Percentiles rank a stretch among this genome's conserved stretches.
Conservation (phyloP, 2,797 vertebrate species). For the Malacoraja senta region DNA sequence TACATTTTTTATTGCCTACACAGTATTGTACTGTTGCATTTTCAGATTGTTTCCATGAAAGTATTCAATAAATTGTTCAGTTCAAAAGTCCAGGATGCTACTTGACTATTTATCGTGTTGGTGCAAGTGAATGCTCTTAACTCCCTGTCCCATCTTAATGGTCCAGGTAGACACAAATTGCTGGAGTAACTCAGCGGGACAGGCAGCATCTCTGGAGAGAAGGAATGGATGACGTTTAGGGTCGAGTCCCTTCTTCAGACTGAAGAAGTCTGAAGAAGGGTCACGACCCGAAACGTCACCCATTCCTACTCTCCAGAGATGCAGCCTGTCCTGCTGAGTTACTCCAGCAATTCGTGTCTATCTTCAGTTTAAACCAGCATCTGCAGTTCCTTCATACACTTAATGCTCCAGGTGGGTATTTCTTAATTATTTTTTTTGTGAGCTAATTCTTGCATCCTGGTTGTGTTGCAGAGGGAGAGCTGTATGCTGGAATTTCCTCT, state of each 20-base stretch:
- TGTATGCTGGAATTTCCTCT: slow-evolving; percentile 69
- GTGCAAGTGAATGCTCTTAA: background rate
- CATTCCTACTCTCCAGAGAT: no score
- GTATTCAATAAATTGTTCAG: background rate
- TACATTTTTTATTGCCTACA: background rate
- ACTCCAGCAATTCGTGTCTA: no score
- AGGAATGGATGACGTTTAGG: no score
- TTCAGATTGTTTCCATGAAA: background rate
- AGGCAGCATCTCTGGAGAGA: no score
- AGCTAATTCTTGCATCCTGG: background rate
- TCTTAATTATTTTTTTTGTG: background rate
- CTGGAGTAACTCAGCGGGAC: no score
- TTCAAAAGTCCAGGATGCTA: background rate
- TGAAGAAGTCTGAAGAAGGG: no score
- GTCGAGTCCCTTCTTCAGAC: no score
- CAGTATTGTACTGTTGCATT: background rate
- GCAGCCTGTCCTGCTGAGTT: no score
- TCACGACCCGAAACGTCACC: no score
- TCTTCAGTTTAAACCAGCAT: no score
- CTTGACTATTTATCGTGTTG: background rate
- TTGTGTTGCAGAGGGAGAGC: slow-evolving; percentile 57
- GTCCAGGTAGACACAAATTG: background rate
- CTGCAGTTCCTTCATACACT: no score
- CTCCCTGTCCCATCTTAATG: background rate
- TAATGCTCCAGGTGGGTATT: background rate